These are phyloP conservation scores for Fulica atra DNA, from an alignment of 2,113 vertebrate species.

Conservation along the genomic window DNA sequence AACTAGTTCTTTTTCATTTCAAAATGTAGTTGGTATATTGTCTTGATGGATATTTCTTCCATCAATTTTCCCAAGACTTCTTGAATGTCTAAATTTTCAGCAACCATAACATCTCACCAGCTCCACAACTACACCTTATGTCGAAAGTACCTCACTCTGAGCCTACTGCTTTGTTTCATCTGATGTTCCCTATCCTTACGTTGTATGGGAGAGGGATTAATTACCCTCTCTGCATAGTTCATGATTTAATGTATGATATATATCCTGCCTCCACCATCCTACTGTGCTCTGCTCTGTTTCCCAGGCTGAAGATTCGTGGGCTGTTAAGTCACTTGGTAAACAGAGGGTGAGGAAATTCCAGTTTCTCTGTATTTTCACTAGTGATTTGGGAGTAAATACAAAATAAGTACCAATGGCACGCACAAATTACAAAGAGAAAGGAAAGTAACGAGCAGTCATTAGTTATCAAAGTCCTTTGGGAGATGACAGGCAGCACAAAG, in stretches of 20 bases:
- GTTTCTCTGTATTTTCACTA: not conserved
- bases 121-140: not conserved
- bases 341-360: not conserved
- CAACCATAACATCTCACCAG: not conserved
- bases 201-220: not conserved
- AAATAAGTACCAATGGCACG: not conserved
- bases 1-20: not conserved
- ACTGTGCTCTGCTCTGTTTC: not conserved
- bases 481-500: not conserved
- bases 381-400: not conserved
- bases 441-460: not conserved
- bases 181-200: not conserved
- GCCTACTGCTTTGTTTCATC: not conserved
- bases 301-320: not conserved
- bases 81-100: not conserved
- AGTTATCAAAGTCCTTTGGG: not conserved
- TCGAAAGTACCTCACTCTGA: not conserved
- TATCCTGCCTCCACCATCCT: not conserved
- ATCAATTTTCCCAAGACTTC: not conserved
- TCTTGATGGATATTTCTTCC: not conserved
- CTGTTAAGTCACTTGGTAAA: not conserved
- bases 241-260: not conserved
- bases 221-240: fast-evolving
- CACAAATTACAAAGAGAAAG: not conserved
- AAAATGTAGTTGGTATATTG: not conserved